Conservation (phyloP, 2,797 vertebrate genomes). For the Leucoraja ocellata region DNA sequence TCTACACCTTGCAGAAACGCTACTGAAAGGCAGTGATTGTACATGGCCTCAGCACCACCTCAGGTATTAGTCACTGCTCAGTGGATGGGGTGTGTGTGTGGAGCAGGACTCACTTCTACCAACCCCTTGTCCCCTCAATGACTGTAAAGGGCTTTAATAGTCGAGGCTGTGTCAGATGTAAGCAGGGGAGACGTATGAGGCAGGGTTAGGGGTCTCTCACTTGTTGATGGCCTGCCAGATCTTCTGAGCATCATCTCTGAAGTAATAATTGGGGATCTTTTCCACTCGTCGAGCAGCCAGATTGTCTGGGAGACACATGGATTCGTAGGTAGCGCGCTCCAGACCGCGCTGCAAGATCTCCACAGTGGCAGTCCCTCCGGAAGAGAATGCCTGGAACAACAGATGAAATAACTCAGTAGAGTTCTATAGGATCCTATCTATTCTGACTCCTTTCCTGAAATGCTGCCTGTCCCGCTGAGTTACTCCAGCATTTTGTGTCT, state of each 20-base stretch:
- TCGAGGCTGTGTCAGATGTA: not conserved
- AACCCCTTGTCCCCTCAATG: too few relatives aligned
- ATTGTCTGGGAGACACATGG: slow-evolving; percentile 52
- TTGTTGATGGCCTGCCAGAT: not conserved
- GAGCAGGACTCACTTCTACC: too few relatives aligned
- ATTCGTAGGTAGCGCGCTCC: slow-evolving; percentile 47
- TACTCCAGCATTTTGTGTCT: too few relatives aligned
- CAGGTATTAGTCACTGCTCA: too few relatives aligned
- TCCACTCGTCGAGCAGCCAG: slow-evolving; percentile 48
- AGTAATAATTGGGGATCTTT: slow-evolving; percentile 40
- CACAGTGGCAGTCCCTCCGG: not conserved
- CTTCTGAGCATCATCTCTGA: slow-evolving; percentile 42
- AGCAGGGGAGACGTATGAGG: not conserved
- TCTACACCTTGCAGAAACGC: too few relatives aligned
- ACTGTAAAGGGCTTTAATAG: too few relatives aligned
- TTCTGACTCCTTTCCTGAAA: too few relatives aligned
- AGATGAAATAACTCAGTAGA: not conserved
- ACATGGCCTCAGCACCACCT: too few relatives aligned
- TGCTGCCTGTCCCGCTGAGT: too few relatives aligned
- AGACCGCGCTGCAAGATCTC: not conserved
- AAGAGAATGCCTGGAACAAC: not conserved
- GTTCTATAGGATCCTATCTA: too few relatives aligned
- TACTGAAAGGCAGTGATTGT: too few relatives aligned
- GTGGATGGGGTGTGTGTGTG: too few relatives aligned
- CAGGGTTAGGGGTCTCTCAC: not conserved